phyloP scores from a whole-genome alignment of 2,797 vertebrate genomes.

The Tenualosa thibaudeaui region DNA sequence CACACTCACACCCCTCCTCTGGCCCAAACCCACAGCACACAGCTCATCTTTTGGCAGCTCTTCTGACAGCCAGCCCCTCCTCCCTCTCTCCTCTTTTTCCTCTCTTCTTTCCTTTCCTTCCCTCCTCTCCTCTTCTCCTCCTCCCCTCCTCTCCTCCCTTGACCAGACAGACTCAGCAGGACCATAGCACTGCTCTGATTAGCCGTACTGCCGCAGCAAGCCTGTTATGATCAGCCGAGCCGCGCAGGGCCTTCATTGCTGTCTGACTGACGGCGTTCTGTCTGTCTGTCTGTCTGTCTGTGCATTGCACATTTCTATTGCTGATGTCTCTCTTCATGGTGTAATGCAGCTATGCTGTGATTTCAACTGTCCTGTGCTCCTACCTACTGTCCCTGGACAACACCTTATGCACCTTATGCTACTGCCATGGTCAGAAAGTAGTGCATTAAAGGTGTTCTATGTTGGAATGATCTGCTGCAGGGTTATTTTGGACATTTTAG shows the following conservation, averaged over 20 bases:
- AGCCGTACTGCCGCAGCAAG: background rate
- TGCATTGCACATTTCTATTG: background rate
- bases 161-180: conserved; percentile 6
- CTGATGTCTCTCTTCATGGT: background rate
- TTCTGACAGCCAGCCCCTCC: conserved; percentile 57
- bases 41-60: conserved; percentile 71
- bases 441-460: no score
- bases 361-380: background rate
- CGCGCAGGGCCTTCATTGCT: conserved; percentile 12
- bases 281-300: conserved; percentile 15
- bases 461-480: background rate
- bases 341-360: background rate
- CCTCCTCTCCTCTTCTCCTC: background rate
- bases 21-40: conserved; percentile 51
- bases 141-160: background rate
- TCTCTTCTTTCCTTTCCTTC: background rate
- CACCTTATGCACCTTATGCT: background rate
- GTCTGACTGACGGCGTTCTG: background rate
- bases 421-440: background rate
- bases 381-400: background rate
- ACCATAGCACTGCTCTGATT: background rate
- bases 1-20: conserved; percentile 19
- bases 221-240: background rate
- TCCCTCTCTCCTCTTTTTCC: background rate
- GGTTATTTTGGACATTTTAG: background rate